Evolutionary conservation across 2,113 vertebrate genomes (phyloP), one percentile per base, ranked within the genome.

Genomic region (Pungitius pungitius): DNA sequence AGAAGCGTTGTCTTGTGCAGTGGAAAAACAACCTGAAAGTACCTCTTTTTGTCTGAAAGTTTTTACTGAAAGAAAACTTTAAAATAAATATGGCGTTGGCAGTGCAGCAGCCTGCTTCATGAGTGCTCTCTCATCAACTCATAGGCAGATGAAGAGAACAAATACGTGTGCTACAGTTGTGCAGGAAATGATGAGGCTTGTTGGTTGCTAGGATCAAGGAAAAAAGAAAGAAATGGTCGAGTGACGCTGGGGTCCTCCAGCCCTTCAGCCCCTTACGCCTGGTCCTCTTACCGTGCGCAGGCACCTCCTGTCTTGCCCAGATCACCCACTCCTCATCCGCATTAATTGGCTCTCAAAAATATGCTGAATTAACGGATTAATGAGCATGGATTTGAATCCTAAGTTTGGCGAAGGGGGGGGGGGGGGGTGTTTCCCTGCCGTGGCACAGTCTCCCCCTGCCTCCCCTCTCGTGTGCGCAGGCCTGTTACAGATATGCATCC

Each of bases 271-370:
- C 80, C 80, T 79, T 60, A 43, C 40, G 70, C 80, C 78, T 69
- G 72, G 80, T 88, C 78, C 86, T 81, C 84, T 75, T 78, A 67
- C 85, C 47, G 55, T 55, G 74, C 75, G 70, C 75, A 84, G 83
- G 84, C 87, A 82, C 80, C 87, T 83, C 88, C 86, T 86, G 85
- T 90, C 84, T 88, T 75, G 87, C 85, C 79, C 82, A 55, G 79
- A 92, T 93, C 90, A 85, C 89, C 83, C 92, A 89, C 94, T 94
- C 88, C 89, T 92, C 92, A 92, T 87, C 89, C 91, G 54, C 93
- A 96, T 96, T 96, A 97, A 97, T 96, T 96, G 95, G 94, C 93
- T 97, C 96, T 97, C 96, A 96, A 81, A 93, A 95, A 95, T 94
- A 91, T 93, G 88, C 92, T 94, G 95, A 96, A 95, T 95, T 95